Base-by-base conservation (phyloP, 2,797 vertebrate genomes). In the Naso thynnoides region DNA sequence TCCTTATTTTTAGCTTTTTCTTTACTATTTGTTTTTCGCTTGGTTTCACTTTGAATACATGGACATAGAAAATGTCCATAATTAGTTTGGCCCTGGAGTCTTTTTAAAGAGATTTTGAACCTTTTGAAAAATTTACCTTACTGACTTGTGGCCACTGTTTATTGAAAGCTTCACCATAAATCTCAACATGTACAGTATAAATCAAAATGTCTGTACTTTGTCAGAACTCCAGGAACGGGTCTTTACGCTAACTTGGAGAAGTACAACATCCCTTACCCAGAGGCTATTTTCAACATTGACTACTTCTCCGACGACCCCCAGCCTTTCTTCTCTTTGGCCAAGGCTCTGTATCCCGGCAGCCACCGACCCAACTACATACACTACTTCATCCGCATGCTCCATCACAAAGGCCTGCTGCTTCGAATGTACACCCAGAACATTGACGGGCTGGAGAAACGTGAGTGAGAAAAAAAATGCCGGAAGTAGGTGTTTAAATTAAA, bases 351-450 rank as follows among this genome's bases (percentile, higher is more conserved):
- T 79, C 94, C 94, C 0, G 95, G 94, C 53, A 89, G 71, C 71
- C 95, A 95, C 85, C 83, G 84, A 50, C 93, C 92, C 31, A 91
- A 93, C 76, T 87, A 88, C 81, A 87, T 91, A 18, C 94, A 93
- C 75, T 95, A 90, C 84, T 90, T 95, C 80, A 92, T 95, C 86
- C 93, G 87, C 64, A 91, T 93, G 92, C 90, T 96, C 36, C 93
- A 96, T 74, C 94, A 93, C 77, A 95, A 95, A 86, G 94, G 94
- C 18, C 84, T 96, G 73, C 86, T 96, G 76, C 94, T 96, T 4
- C 87, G 95, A 23, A 83, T 95, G 86, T 96, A 96, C 87, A 96
- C 94, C 0, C 95, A 96, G 89, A 96, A 96, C 90, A 95, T 96
- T 6, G 95, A 96, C 4, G 95, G 96, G 5, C 87, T 96, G 63